Conservation (phyloP, 2,113 vertebrate species). For the Callipepla californica region DNA sequence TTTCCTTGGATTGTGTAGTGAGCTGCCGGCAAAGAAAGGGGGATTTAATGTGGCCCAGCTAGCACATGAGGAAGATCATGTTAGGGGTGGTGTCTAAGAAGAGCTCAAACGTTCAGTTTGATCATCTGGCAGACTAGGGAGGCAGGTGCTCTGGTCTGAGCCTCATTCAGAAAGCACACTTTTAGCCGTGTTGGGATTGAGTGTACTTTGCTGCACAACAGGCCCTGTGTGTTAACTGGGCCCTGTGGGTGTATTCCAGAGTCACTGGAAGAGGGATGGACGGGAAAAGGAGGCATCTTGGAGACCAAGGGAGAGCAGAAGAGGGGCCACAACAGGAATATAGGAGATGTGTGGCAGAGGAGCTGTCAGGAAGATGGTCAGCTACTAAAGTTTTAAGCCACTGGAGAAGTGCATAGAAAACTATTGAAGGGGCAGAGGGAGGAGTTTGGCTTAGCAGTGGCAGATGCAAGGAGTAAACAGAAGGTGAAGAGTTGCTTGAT, state of each 20-base stretch:
- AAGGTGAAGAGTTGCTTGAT: background rate
- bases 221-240: background rate
- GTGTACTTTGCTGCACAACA: background rate
- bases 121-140: background rate
- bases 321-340: background rate
- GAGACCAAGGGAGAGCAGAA: background rate
- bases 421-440: background rate
- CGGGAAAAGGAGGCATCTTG: background rate
- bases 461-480: background rate
- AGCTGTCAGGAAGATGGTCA: rapidly evolving
- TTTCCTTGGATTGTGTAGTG: background rate
- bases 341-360: background rate
- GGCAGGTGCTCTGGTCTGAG: background rate
- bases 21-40: background rate
- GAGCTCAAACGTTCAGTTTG: background rate
- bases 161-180: background rate
- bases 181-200: background rate
- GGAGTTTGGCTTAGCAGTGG: background rate
- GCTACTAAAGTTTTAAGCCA: background rate
- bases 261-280: background rate
- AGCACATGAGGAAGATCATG: background rate
- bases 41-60: background rate
- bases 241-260: background rate
- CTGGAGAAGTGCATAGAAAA: background rate
- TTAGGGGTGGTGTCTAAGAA: background rate